A percentile compares a stretch with the other conserved stretches of the same genome.
phyloP scores from a whole-genome alignment of 2,888 invertebrate species.

The Spisula solida region DNA sequence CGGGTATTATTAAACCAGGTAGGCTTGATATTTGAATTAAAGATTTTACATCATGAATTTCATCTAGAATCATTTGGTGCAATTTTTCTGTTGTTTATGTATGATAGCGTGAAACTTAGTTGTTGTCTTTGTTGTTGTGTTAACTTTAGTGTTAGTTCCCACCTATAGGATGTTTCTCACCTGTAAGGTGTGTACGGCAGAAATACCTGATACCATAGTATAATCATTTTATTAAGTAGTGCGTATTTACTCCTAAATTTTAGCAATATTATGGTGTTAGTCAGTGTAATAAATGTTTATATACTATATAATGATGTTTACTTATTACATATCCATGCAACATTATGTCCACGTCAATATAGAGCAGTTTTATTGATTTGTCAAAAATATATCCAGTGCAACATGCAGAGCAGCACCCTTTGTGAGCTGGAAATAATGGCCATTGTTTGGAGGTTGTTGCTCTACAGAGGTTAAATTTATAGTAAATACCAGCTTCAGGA shows the following conservation, averaged over 20 bases:
- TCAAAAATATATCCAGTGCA: too few relatives aligned
- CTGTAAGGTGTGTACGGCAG: neutral
- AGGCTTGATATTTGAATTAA: neutral
- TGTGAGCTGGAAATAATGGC: too few relatives aligned
- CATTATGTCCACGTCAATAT: too few relatives aligned
- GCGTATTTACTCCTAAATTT: neutral
- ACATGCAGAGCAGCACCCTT: too few relatives aligned
- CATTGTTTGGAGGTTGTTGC: too few relatives aligned
- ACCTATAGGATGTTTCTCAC: too few relatives aligned
- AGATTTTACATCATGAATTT: neutral
- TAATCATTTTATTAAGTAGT: neutral
- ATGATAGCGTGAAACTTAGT: neutral
- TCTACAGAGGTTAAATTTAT: too few relatives aligned
- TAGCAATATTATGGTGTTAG: neutral
- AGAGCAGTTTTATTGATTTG: too few relatives aligned
- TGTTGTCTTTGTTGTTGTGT: neutral
- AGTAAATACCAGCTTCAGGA: too few relatives aligned
- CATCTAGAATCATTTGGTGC: neutral
- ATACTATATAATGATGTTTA: neutral
- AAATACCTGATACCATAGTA: neutral
- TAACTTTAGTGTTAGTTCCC: neutral
- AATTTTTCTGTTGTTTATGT: neutral
- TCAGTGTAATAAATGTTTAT: slow-evolving; percentile 8
- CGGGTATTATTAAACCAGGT: neutral
- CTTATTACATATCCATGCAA: too few relatives aligned